A percentile compares a stretch with the other conserved stretches of the same genome.
phyloP scores from a whole-genome alignment of 2,113 vertebrate genomes.

The Melanostigma gelatinosum region DNA sequence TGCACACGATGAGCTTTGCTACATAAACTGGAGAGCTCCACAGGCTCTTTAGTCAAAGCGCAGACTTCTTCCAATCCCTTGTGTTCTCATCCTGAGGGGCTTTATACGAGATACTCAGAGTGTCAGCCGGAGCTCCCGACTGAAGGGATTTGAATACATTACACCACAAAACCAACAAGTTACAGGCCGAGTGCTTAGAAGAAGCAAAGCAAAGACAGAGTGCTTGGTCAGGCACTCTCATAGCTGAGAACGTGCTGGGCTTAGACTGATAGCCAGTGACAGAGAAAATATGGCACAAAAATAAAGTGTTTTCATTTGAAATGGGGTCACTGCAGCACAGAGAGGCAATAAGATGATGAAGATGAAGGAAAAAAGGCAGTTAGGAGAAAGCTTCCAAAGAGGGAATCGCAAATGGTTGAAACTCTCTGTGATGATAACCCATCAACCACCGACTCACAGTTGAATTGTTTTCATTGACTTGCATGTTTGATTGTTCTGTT shows the following conservation, averaged over 20 bases:
- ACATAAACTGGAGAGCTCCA: not conserved
- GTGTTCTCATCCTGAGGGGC: not conserved
- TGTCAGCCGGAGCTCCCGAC: constrained; percentile 1
- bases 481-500: too few relatives aligned
- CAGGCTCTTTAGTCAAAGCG: not conserved
- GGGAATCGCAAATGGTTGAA: not conserved
- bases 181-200: not conserved
- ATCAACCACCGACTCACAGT: not conserved
- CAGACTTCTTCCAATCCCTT: not conserved
- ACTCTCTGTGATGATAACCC: not conserved
- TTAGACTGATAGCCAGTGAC: not conserved
- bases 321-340: not conserved
- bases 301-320: not conserved
- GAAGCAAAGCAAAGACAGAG: not conserved
- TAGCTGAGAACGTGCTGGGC: not conserved
- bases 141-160: constrained; percentile 31
- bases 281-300: not conserved
- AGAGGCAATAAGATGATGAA: not conserved
- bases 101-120: constrained; percentile 4
- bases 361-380: not conserved
- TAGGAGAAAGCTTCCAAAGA: not conserved
- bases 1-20: constrained; percentile 1
- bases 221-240: constrained; percentile 15
- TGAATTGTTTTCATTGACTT: too few relatives aligned
- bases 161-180: constrained; percentile 8